phyloP scores from a whole-genome alignment of 2,113 vertebrate genomes.

The Sapayoa aenigma region DNA sequence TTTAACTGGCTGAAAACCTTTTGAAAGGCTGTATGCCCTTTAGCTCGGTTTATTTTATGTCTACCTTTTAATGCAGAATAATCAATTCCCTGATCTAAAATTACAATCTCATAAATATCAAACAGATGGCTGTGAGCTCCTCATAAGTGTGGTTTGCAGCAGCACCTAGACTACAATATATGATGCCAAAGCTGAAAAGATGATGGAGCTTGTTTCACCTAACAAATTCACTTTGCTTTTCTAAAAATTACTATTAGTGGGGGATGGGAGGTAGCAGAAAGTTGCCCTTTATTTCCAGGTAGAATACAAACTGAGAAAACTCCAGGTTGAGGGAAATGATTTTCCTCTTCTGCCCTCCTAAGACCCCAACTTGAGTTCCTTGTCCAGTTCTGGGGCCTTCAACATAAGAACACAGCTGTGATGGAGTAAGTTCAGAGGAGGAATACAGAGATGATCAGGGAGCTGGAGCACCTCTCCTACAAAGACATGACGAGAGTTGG shows the following conservation, averaged over 20 bases:
- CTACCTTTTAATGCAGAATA: conserved; percentile 40
- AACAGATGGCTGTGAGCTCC: conserved; percentile 31
- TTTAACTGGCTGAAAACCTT: conserved; percentile 13
- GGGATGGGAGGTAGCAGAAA: not conserved
- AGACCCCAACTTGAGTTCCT: not conserved
- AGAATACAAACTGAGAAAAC: not conserved
- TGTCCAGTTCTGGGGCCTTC: not conserved
- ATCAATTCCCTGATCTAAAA: conserved; percentile 50
- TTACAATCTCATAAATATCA: conserved; percentile 43
- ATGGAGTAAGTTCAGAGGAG: not conserved
- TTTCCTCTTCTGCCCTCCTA: not conserved
- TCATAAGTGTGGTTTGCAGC: not conserved
- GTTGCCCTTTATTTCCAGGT: not conserved
- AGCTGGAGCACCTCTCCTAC: not conserved
- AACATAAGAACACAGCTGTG: not conserved
- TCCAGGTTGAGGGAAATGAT: not conserved
- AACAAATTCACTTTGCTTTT: not conserved
- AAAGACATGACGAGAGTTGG: not conserved
- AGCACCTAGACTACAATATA: not conserved
- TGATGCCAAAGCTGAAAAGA: not conserved
- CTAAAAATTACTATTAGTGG: not conserved
- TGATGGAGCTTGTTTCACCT: conserved; percentile 6
- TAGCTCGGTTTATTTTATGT: conserved; percentile 43
- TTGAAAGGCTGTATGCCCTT: conserved; percentile 44
- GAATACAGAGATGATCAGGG: not conserved